Base-by-base conservation (phyloP, 2,888 invertebrate genomes). In the Drosophila sordidula region DNA sequence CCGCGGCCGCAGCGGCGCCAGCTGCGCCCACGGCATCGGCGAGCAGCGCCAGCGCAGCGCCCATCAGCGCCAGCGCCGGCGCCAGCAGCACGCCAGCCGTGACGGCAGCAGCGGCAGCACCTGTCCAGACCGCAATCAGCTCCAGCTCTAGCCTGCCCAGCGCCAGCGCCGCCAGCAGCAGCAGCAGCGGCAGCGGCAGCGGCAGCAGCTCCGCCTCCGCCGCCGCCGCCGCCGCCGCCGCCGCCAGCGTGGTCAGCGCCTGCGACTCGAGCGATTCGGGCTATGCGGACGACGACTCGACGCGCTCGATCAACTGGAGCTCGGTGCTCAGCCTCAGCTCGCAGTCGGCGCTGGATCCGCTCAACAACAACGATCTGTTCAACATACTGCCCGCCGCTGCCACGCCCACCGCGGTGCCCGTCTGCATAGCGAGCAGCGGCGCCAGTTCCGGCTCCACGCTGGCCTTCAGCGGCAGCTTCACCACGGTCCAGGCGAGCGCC, bases 271-370 rank as follows among this genome's bases (percentile, higher is more conserved):
- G 94, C 54, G 96, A 96, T 91, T 96, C 95, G 18, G 96, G 96
- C 78, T 95, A 95, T 91, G 96, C 96, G 85, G 96, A 96, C 92
- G 94, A 95, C 69, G 95, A 95, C 82, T 93, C 94, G 90, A 95
- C 95, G 90, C 95, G 96, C 82, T 95, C 96, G 86, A 97, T 97
- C 92, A 97, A 97, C 93, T 97, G 97, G 97, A 96, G 97, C 91
- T 97, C 97, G 52, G 97, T 97, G 87, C 94, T 97, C 76, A 97
- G 96, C 91, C 94, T 97, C 50, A 96, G 96, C 81, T 96, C 96
- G 78, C 96, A 97, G 90, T 96, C 96, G 69, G 97, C 97, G 91
- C 93, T 97, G 62, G 97, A 97, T 93, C 96, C 96, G 76, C 92
- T 95, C 47, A 95, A 95, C 90, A 95, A 96, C 93, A 96, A 96